phyloP scores from a whole-genome alignment of 2,888 invertebrate genomes.

The Barypeithes pellucidus region DNA sequence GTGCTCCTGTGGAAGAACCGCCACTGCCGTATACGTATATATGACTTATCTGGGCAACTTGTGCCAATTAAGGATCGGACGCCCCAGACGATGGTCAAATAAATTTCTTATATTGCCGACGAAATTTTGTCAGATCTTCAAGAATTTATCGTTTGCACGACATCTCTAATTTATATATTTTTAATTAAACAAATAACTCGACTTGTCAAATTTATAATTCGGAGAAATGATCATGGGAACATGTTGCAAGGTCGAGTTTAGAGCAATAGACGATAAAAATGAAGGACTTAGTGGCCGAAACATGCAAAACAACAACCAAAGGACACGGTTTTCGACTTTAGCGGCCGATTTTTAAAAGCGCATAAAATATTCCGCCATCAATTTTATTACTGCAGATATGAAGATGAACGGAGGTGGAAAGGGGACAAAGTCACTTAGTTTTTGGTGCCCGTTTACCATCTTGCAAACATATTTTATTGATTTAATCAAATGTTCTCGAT shows the following conservation, averaged over 20 bases:
- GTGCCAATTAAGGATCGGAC: too few relatives aligned
- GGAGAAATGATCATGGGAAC: slow-evolving; percentile 27
- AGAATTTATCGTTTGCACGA: not conserved
- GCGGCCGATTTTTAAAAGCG: slow-evolving; percentile 55
- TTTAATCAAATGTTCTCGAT: not conserved
- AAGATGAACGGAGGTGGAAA: slow-evolving; percentile 32
- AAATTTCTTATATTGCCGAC: not conserved
- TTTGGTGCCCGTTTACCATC: slow-evolving; percentile 40
- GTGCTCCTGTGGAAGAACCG: too few relatives aligned
- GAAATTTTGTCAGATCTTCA: not conserved
- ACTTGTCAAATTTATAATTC: slow-evolving; percentile 43
- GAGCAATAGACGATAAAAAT: slow-evolving; percentile 55
- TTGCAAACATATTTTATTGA: not conserved
- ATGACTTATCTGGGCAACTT: too few relatives aligned
- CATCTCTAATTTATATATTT: slow-evolving; percentile 32
- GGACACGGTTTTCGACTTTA: slow-evolving; percentile 55
- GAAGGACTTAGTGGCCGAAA: slow-evolving; percentile 53
- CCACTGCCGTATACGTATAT: too few relatives aligned
- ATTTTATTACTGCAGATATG: slow-evolving; percentile 54
- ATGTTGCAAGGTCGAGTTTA: slow-evolving; percentile 48
- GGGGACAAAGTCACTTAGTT: slow-evolving; percentile 39
- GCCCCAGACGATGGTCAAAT: too few relatives aligned
- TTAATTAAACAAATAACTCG: slow-evolving; percentile 46
- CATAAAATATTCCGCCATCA: slow-evolving; percentile 55
- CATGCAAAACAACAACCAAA: slow-evolving; percentile 51